Base-by-base conservation (phyloP, 2,113 vertebrate genomes). In the Cinclus cinclus region DNA sequence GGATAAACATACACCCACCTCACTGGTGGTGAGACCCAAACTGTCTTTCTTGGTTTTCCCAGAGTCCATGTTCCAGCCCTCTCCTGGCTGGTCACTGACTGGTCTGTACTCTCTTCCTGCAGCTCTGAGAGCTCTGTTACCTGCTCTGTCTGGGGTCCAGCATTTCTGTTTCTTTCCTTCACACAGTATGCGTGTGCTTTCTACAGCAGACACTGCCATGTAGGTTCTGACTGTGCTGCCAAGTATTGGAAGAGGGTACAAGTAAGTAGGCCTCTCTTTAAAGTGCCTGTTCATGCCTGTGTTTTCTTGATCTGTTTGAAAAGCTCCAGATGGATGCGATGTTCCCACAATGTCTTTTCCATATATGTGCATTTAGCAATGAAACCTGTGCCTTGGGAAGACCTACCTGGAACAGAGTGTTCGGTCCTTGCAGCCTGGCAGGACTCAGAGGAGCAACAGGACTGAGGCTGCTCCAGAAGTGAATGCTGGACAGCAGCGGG, bases 401-500 rank as follows among this genome's bases (percentile, higher is more conserved):
- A 94, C 98, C 95, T 96, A 99, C 99, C 99, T 99, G 99, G 94
- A 99, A 99, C 82, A 99, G 97, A 79, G 98, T 99, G 92, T 98
- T 98, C 97, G 99, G 99, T 96, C 99, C 98, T 97, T 99, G 99
- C 97, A 99, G 98, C 97, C 99, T 98, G 98, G 98, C 99, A 91
- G 99, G 99, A 98, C 99, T 99, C 97, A 99, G 97, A 15, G 99
- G 99, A 91, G 98, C 98, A 12, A 99, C 98, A 17, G 99, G 99
- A 81, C 99, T 99, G 85, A 99, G 97, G 95, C 98, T 99, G 98
- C 99, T 99, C 99, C 99, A 99, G 98, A 99, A 99, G 84, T 99
- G 99, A 95, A 99, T 99, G 95, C 99, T 99, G 68, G 99, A 99
- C 73, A 99, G 97, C 95, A 99, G 98, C 0, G 99, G 99, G 96